A percentile compares a stretch with the other conserved stretches of the same genome.
phyloP scores from a whole-genome alignment of 2,113 vertebrate species.

The Dascyllus trimaculatus region DNA sequence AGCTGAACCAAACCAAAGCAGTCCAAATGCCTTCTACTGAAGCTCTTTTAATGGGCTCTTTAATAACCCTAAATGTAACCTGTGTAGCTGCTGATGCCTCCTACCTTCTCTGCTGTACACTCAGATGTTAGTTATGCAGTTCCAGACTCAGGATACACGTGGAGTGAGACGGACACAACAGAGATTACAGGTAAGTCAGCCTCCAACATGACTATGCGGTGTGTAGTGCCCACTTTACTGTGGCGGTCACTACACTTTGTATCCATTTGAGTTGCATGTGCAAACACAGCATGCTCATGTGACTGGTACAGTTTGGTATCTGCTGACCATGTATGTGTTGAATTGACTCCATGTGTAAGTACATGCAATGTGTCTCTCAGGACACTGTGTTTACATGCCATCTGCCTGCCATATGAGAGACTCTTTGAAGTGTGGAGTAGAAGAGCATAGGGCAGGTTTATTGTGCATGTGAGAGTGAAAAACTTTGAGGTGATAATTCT shows the following conservation, averaged over 20 bases:
- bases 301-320: constrained; percentile 39
- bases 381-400: constrained; percentile 60
- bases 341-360: constrained; percentile 43
- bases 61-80: not conserved
- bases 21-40: no score
- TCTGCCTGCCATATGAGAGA: constrained; percentile 63
- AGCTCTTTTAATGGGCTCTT: no score
- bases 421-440: constrained; percentile 27
- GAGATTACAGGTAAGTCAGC: constrained; percentile 79
- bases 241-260: constrained; percentile 10
- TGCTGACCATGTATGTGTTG: constrained; percentile 55
- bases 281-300: constrained; percentile 53
- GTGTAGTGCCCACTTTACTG: constrained; percentile 20
- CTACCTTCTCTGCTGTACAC: constrained; percentile 73
- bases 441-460: constrained; percentile 34
- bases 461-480: constrained; percentile 58
- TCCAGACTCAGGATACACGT: constrained; percentile 82
- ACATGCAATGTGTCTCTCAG: constrained; percentile 40
- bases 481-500: constrained; percentile 48
- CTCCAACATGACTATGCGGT: constrained; percentile 1
- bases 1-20: no score
- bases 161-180: constrained; percentile 75
- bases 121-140: constrained; percentile 80
- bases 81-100: constrained; percentile 53
- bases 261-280: constrained; percentile 52